Conservation (phyloP, 1,140 invertebrate species). For the Euura saliciscinereae region DNA sequence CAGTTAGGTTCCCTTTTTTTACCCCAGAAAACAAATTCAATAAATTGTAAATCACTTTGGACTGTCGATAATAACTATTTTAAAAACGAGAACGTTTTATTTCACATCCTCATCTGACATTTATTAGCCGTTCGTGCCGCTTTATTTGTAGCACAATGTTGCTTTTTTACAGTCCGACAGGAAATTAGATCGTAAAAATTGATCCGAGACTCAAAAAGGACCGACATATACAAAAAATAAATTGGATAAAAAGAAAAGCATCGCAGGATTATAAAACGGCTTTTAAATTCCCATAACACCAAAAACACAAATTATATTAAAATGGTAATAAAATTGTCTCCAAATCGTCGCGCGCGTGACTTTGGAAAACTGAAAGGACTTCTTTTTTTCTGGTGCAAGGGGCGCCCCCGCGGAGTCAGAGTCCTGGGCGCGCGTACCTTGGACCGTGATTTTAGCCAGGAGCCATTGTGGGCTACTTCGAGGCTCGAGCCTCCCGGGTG, state of each 20-base stretch:
- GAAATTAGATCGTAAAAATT: conserved; percentile 41
- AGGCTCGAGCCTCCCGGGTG: too few species aligned
- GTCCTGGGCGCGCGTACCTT: not conserved
- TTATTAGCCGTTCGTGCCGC: not conserved
- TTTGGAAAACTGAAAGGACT: not conserved
- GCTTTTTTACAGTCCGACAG: conserved; percentile 14
- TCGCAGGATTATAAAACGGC: too few species aligned
- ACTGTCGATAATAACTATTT: not conserved
- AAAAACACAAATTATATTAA: too few species aligned
- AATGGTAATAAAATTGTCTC: too few species aligned
- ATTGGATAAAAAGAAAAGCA: too few species aligned
- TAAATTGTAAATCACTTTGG: not conserved
- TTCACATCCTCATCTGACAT: not conserved
- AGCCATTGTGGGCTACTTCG: not conserved
- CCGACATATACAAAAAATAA: not conserved
- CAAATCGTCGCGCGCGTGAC: not conserved
- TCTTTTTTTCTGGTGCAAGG: not conserved
- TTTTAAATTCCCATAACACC: too few species aligned
- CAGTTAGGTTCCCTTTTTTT: not conserved
- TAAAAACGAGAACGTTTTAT: not conserved
- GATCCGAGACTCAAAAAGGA: conserved; percentile 20
- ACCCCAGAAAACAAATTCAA: not conserved
- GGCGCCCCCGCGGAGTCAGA: not conserved
- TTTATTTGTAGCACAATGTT: too few species aligned
- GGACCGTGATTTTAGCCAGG: not conserved